Conservation (phyloP, 2,797 vertebrate genomes). For the Sphaeramia orbicularis region DNA sequence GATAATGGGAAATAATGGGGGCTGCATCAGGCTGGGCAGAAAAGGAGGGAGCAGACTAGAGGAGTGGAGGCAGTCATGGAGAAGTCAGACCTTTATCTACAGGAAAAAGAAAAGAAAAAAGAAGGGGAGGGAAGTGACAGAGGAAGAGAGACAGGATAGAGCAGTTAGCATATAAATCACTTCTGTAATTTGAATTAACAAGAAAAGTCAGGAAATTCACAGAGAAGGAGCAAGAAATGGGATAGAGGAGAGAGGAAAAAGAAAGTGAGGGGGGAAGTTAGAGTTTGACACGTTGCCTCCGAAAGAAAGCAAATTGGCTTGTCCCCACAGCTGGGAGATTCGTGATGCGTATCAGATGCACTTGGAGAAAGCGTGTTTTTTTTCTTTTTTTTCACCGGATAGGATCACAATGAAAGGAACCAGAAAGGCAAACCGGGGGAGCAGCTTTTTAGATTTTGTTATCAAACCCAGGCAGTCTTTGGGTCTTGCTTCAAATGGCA, state of each 20-base stretch:
- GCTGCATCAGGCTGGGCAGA: slow-evolving; percentile 73
- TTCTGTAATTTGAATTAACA: slow-evolving; percentile 69
- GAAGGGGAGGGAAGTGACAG: slow-evolving; percentile 43
- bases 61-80: slow-evolving; percentile 79
- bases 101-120: slow-evolving; percentile 61
- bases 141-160: slow-evolving; percentile 72
- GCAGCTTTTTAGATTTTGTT: slow-evolving; percentile 69
- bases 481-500: slow-evolving; percentile 71
- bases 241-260: slow-evolving; percentile 15
- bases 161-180: slow-evolving; percentile 79
- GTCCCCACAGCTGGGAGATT: slow-evolving; percentile 62
- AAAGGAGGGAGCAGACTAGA: slow-evolving; percentile 78
- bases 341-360: slow-evolving; percentile 71
- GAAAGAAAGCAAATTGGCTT: slow-evolving; percentile 73
- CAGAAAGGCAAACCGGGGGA: slow-evolving; percentile 63
- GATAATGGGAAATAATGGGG: slow-evolving; percentile 77
- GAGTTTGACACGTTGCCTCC: slow-evolving; percentile 60
- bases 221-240: slow-evolving; percentile 46
- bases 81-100: slow-evolving; percentile 85
- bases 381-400: slow-evolving; percentile 44
- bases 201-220: slow-evolving; percentile 63
- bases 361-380: slow-evolving; percentile 55
- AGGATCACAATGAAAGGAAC: slow-evolving; percentile 66
- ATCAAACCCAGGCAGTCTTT: slow-evolving; percentile 62
- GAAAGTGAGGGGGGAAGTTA: slow-evolving; percentile 51